Conservation (phyloP, 2,113 vertebrate genomes). For the Scomber colias region DNA sequence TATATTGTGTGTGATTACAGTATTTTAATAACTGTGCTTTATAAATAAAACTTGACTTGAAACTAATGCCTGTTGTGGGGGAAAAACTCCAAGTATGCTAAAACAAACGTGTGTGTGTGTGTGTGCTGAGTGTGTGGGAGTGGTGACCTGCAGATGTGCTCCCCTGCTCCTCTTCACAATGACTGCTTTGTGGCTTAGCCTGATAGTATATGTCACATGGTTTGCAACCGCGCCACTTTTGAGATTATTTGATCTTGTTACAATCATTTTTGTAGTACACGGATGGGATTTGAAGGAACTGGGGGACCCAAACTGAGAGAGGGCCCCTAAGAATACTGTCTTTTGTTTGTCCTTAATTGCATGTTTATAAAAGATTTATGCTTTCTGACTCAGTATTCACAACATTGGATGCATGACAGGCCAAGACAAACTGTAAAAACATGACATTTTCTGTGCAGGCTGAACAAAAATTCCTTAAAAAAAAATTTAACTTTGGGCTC, state of each 20-base stretch:
- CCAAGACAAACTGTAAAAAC: background rate
- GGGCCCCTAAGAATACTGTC: background rate
- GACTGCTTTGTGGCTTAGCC: conserved; percentile 36
- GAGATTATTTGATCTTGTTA: conserved; percentile 14
- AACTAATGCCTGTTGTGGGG: too few species aligned
- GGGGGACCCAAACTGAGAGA: background rate
- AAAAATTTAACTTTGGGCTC: background rate
- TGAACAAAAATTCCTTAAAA: too few species aligned
- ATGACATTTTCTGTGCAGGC: too few species aligned
- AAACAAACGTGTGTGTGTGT: background rate
- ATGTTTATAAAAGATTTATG: background rate
- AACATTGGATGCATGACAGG: background rate
- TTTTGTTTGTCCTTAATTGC: background rate
- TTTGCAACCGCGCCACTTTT: background rate
- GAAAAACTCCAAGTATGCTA: background rate
- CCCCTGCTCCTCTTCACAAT: conserved; percentile 29
- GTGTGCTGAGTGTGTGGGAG: conserved; percentile 10
- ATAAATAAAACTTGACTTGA: too few species aligned
- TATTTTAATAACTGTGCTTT: too few species aligned
- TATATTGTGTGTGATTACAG: too few species aligned
- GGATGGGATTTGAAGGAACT: background rate
- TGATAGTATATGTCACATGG: conserved; percentile 25
- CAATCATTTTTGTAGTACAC: background rate
- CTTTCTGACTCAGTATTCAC: background rate
- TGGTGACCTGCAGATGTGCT: conserved; percentile 29